These are phyloP conservation scores for Sphaerophoria rueppellii DNA, from an alignment of 2,888 invertebrate species.

Conservation along the genomic window DNA sequence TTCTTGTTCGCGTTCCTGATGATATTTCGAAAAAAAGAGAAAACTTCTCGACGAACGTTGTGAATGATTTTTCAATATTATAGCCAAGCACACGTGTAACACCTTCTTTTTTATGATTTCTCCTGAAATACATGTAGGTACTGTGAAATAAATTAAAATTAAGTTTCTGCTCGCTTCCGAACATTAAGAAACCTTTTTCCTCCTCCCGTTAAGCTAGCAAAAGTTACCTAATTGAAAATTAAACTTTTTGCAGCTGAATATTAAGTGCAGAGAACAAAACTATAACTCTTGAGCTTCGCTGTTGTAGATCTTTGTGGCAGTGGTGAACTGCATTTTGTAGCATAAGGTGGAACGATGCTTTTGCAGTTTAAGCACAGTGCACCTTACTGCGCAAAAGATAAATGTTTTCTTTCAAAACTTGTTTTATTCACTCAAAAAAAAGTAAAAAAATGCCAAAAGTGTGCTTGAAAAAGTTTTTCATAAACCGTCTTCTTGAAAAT, in stretches of 20 bases:
- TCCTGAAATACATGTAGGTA: background rate
- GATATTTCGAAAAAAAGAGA: constrained; percentile 1
- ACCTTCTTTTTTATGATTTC: background rate
- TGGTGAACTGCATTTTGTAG: background rate
- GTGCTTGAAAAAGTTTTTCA: constrained; percentile 2
- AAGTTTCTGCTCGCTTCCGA: constrained; percentile 18
- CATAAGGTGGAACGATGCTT: too few species aligned
- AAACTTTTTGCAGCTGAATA: constrained; percentile 41
- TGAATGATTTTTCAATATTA: background rate
- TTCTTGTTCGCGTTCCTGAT: background rate
- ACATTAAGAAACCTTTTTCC: background rate
- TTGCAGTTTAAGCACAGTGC: background rate
- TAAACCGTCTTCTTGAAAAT: constrained; percentile 7
- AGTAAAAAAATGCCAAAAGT: background rate
- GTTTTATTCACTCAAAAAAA: background rate
- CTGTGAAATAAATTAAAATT: constrained; percentile 13
- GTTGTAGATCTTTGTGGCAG: background rate
- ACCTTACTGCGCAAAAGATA: constrained; percentile 18
- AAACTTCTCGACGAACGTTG: background rate
- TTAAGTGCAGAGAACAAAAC: background rate
- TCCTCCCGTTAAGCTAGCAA: constrained; percentile 32
- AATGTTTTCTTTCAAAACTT: constrained; percentile 8
- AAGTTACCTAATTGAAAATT: constrained; percentile 68
- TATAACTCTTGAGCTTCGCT: constrained; percentile 16
- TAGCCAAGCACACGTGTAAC: background rate